Percentiles rank a stretch among this genome's conserved stretches.
Conservation (phyloP, 1,140 invertebrate genomes). For the Copidosoma floridanum region DNA sequence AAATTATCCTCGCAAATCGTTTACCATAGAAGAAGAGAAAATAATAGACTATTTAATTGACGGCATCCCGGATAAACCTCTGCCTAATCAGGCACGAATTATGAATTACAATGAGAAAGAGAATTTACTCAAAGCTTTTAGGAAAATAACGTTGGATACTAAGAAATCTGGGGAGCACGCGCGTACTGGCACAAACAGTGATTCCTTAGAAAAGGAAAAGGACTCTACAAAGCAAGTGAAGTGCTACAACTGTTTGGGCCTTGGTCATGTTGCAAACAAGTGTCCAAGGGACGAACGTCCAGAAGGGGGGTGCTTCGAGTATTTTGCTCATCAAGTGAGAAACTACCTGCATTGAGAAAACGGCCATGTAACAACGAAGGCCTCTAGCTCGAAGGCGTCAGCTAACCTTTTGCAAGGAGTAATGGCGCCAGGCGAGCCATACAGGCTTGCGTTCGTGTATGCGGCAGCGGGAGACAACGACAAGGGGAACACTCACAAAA, state of each 20-base stretch:
- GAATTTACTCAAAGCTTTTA: no score
- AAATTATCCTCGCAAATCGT: constrained; percentile 12
- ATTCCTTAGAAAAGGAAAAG: no score
- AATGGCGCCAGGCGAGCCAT: no score
- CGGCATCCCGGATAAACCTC: constrained; percentile 3
- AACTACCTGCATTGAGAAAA: no score
- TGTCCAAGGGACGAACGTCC: background rate
- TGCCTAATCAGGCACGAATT: constrained; percentile 8
- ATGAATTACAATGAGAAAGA: no score
- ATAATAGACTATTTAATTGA: constrained; percentile 14
- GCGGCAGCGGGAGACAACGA: background rate
- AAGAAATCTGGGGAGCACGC: no score
- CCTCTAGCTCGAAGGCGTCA: no score
- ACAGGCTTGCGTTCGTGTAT: background rate
- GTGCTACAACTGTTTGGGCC: background rate
- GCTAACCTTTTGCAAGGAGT: no score
- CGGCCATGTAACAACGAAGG: no score
- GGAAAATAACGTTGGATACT: no score
- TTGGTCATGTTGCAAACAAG: background rate
- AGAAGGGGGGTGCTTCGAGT: background rate
- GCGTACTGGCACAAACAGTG: no score
- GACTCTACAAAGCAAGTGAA: no score
- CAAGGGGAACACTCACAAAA: background rate
- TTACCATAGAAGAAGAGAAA: background rate
- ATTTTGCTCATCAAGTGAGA: background rate